Evolutionary conservation across 2,797 vertebrate genomes (phyloP), one percentile per base, ranked within the genome.

Genomic region (Cossypha polioptera): DNA sequence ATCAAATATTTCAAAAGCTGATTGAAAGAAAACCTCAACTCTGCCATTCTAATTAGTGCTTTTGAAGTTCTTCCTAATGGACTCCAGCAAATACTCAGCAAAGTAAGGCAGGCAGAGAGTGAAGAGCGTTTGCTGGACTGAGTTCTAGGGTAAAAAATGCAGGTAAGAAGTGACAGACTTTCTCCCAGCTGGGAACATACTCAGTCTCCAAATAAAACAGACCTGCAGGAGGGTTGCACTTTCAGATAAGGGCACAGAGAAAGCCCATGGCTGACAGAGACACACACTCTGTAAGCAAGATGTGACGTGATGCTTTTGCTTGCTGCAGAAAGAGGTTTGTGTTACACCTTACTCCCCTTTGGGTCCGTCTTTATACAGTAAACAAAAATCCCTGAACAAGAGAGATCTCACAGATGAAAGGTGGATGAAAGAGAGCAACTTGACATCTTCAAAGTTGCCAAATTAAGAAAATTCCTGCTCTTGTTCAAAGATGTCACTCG

Each of bases 221-320:
- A 74, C 42, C 61, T 50, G 42, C 16, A 55, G 68, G 29, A 57
- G 57, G n/a, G 48, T 4, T 90, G 28, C 5, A 16, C 19, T 75
- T 86, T 38, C 69, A 81, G 26, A 63, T 25, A 74, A 77, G 80
- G 38, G 50, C 65, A 63, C 9, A 42, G 5, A 59, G 42, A 88
- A 77, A 80, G 63, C 53, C 16, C 35, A 28, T 8, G 51, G 61
- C 65, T 61, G 53, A 68, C 38, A 84, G 29, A 81, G 28, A 69
- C 11, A 43, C 1, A 1, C 12, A 4, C 22, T 11, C 67, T 31
- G 21, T 69, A 79, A 91, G 31, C 4, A 2, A 79, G 13, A 35
- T 5, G 5, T 0, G 0, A 85, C 0, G 0, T 0, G 0, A n/a
- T 12, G 33, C 48, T 66, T 86, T 55, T 28, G 47, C 71, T 76